Evolutionary conservation across 1,140 invertebrate genomes (phyloP), one percentile per base, ranked within the genome.

Genomic region (Psilanteris sp.): DNA sequence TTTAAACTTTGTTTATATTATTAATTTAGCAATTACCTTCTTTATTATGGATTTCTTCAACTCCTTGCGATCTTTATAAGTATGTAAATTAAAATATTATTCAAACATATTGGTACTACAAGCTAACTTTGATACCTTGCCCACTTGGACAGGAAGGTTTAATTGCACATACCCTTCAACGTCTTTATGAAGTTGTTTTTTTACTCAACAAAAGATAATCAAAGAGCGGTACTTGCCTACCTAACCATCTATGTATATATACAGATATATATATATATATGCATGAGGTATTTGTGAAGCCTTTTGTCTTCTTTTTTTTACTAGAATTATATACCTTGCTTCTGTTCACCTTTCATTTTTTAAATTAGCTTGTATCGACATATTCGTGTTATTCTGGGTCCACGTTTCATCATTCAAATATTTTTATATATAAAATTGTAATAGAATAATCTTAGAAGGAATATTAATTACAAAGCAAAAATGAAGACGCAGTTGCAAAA

Each of bases 161-260:
- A 39, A 41, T 68, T 67, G 77, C 77, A 75, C 80, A 79, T 80
- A 79, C 81, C 79, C 81, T 76, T 79, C 79, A 79, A 82, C 77
- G 79, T 81, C 81, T 86, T 87, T 85, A 85, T 86, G 82, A 86
- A 86, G 83, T 85, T 77, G 82, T 87, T 88, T 85, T 87, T 86
- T 82, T 81, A 81, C 78, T 77, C 73, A 82, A 61, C 75, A 78
- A 78, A 75, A 77, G 82, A 86, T 88, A 87, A 88, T 88, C 85
- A 86, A 85, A 86, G 83, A 86, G 81, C 81, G 83, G 83, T 81
- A 78, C 61, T 77, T 68, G 72, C 46, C 14, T 27, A 43, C 26
- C 15, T n/a, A 27, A 36, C 36, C 57, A 67, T 77, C 64, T 62
- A 39, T 32, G 46, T 46, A 5, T 5, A 5, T 20, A 5, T 20